Conservation (phyloP, 1,140 invertebrate species). For the Zaprionus gabonicus region DNA sequence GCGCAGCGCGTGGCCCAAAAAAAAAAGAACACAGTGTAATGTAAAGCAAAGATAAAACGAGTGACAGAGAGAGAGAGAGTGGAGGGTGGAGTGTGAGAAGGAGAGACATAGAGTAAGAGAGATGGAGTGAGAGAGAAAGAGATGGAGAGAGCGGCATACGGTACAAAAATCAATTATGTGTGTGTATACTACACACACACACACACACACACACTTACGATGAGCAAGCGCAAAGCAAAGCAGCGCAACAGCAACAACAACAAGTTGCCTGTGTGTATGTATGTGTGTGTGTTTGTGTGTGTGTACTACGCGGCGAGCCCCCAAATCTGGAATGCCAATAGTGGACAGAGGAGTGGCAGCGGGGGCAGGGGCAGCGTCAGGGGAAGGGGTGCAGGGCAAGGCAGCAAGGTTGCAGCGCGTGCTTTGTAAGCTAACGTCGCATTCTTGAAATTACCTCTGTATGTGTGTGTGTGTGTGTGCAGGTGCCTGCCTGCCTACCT, state of each 20-base stretch:
- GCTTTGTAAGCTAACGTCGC: constrained; percentile 35
- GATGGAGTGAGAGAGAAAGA: constrained; percentile 12
- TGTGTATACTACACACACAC: constrained; percentile 46
- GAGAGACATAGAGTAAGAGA: neutral
- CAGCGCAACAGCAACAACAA: constrained; percentile 21
- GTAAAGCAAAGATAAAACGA: neutral
- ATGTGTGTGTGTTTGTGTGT: constrained; percentile 25
- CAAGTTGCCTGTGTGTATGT: neutral
- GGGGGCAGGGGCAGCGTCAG: neutral
- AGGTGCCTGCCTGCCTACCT: neutral
- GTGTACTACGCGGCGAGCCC: constrained; percentile 70
- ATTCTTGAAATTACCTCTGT: constrained; percentile 15
- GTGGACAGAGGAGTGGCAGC: constrained; percentile 26
- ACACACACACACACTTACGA: constrained; percentile 12
- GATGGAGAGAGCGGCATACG: constrained; percentile 21
- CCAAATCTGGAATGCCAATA: constrained; percentile 76
- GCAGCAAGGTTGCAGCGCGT: constrained; percentile 10
- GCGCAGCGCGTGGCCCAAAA: constrained; percentile 34
- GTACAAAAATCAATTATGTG: constrained; percentile 69
- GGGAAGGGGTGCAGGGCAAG: neutral
- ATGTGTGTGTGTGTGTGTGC: constrained; percentile 6
- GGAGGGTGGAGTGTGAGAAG: neutral
- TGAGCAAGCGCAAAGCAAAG: constrained; percentile 63
- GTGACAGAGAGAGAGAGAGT: neutral
- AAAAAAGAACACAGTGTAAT: constrained; percentile 4